Evolutionary conservation across 2,888 invertebrate genomes (phyloP), one percentile per base, ranked within the genome.

Genomic region (Teinopalpus imperialis): DNA sequence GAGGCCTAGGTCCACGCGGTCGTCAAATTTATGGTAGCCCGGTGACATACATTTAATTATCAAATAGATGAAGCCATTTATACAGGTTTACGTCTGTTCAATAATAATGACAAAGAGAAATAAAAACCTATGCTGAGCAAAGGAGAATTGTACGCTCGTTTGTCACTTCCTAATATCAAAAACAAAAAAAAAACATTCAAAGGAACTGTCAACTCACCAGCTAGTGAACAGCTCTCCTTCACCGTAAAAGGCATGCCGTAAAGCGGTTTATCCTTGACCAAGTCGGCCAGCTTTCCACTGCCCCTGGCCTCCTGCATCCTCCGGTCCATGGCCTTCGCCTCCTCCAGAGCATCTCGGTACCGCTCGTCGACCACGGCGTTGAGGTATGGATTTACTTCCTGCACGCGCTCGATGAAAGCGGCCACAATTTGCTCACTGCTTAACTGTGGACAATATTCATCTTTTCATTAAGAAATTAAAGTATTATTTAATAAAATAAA

Each of bases 181-280:
- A n/a, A n/a, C n/a, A n/a, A n/a, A n/a, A n/a, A n/a, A 10, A 34
- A 16, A 9, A 3, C 6, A 3, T 1, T 8, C 8, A 12, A 3
- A 27, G 10, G 6, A n/a, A 13, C n/a, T 7, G 4, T 1, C 13
- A 1, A 57, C 74, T 69, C 9, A 94, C 96, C 95, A 81, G 90
- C 90, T 0, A 96, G 81, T 0, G 90, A 90, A 59, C 96, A 94
- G 56, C 94, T 93, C 72, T 96, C 95, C 69, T 97, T 97, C 0
- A 94, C 92, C 1, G 95, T 95, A 30, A 95, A 90, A 0, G 97
- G 97, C 9, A 97, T 91, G 0, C 97, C 97, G 1, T 96, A 81
- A 40, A 97, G 78, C 0, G 96, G 96, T 52, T 90, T 89, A 9
- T 89, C 80, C 1, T 66, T 68, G 0, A 83, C 69, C 32, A 92